Evolutionary conservation across 2,888 invertebrate genomes (phyloP).

Genomic region (Pilophorus perplexus): DNA sequence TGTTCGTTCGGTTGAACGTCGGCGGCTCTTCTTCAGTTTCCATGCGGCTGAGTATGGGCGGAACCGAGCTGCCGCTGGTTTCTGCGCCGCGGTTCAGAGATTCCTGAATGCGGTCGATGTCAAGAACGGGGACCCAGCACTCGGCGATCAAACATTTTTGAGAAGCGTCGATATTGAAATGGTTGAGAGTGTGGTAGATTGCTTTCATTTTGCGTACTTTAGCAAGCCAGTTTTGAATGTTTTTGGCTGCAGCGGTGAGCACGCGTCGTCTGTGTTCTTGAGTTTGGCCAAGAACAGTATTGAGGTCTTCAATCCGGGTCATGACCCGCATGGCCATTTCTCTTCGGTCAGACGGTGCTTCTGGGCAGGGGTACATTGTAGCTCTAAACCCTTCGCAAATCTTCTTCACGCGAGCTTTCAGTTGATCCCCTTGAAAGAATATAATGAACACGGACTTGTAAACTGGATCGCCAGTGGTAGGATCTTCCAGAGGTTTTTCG

Average conservation of each 20-base stretch:
- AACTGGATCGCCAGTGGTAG: slow-evolving; percentile 88
- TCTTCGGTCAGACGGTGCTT: slow-evolving; percentile 90
- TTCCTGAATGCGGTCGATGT: slow-evolving; percentile 87
- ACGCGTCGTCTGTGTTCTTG: slow-evolving; percentile 98
- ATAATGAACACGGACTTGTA: slow-evolving; percentile 96
- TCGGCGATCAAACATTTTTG: slow-evolving; percentile 99
- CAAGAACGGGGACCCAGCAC: slow-evolving; percentile 91
- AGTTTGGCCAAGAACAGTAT: slow-evolving; percentile 93
- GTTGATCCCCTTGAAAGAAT: slow-evolving; percentile 97
- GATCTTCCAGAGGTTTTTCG: slow-evolving; percentile 87
- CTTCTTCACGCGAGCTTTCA: slow-evolving; percentile 95
- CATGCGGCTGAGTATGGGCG: slow-evolving; percentile 94
- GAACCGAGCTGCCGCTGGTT: slow-evolving; percentile 88
- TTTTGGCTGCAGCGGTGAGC: slow-evolving; percentile 94
- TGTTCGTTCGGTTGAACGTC: slow-evolving; percentile 93
- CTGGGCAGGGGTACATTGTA: slow-evolving; percentile 96
- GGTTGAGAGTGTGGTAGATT: slow-evolving; percentile 95
- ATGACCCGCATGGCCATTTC: slow-evolving; percentile 99
- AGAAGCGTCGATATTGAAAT: slow-evolving; percentile 99
- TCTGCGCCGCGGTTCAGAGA: slow-evolving; percentile 91
- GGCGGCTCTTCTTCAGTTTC: slow-evolving; percentile 86
- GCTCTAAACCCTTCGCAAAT: slow-evolving; percentile 99
- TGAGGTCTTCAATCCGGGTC: slow-evolving; percentile 96
- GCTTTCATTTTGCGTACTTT: slow-evolving; percentile 99
- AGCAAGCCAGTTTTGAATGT: slow-evolving; percentile 97